Evolutionary conservation across 2,888 invertebrate species (phyloP).

Genomic region (Spilosoma lubricipeda): DNA sequence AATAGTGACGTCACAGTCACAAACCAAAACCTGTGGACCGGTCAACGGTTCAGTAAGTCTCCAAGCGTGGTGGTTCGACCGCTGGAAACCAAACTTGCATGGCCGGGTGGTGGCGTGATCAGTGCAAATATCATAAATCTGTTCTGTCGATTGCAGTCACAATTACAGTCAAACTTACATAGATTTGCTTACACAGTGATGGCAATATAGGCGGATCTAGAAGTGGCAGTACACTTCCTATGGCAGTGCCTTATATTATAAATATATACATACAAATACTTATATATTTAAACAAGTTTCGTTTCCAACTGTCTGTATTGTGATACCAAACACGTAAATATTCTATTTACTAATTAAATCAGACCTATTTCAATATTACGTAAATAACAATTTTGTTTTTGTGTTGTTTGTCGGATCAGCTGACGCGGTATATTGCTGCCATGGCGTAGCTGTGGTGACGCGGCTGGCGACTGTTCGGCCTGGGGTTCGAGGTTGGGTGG

Average conservation of each 20-base stretch:
- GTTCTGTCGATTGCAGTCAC: slow-evolving; percentile 23
- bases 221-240: slow-evolving; percentile 13
- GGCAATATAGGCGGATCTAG: slow-evolving; percentile 21
- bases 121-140: slow-evolving; percentile 15
- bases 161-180: slow-evolving; percentile 26
- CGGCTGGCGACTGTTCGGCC: slow-evolving; percentile 13
- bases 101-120: background rate
- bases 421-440: slow-evolving; percentile 32
- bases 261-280: slow-evolving; percentile 13
- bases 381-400: slow-evolving; percentile 1
- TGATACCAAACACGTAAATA: slow-evolving; percentile 28
- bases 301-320: slow-evolving; percentile 27
- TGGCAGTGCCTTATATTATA: slow-evolving; percentile 26
- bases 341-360: slow-evolving; percentile 22
- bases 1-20: slow-evolving; percentile 13
- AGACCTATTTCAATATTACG: slow-evolving; percentile 34
- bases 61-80: slow-evolving; percentile 20
- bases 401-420: slow-evolving; percentile 12
- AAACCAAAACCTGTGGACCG: background rate
- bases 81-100: slow-evolving; percentile 31
- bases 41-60: slow-evolving; percentile 3
- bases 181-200: slow-evolving; percentile 12
- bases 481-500: slow-evolving; percentile 11
- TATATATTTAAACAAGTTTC: slow-evolving; percentile 22
- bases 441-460: slow-evolving; percentile 25